phyloP scores from a whole-genome alignment of 2,113 vertebrate species.

The Syngnathus floridae region DNA sequence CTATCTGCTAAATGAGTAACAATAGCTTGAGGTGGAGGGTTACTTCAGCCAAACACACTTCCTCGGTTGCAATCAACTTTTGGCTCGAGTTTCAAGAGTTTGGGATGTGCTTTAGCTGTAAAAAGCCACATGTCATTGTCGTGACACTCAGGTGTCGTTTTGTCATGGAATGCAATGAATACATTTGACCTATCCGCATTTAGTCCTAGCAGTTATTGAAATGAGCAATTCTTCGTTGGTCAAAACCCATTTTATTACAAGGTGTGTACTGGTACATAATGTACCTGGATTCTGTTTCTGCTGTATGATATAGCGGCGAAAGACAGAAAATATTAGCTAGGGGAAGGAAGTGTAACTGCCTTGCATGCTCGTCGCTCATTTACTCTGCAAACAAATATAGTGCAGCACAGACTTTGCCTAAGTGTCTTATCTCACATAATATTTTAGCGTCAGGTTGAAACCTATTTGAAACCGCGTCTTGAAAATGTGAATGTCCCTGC shows the following conservation, averaged over 20 bases:
- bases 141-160: constrained; percentile 25
- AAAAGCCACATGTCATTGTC: constrained; percentile 28
- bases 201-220: neutral
- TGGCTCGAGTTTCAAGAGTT: constrained; percentile 11
- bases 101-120: constrained; percentile 20
- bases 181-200: neutral
- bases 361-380: too few species aligned
- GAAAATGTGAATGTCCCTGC: too few species aligned
- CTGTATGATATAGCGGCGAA: too few species aligned
- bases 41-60: constrained; percentile 10
- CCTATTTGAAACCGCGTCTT: too few species aligned
- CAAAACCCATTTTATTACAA: neutral
- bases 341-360: too few species aligned
- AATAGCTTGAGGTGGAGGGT: constrained; percentile 55
- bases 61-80: constrained; percentile 23
- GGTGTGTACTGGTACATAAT: too few species aligned
- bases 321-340: too few species aligned
- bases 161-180: constrained; percentile 26
- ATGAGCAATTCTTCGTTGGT: neutral
- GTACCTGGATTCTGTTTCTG: too few species aligned
- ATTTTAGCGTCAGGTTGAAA: too few species aligned
- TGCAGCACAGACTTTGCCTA: too few species aligned
- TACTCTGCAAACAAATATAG: too few species aligned
- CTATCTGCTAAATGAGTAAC: constrained; percentile 51
- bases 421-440: too few species aligned